Evolutionary conservation across 2,888 invertebrate genomes (phyloP).

Genomic region (Cosmia pyralina): DNA sequence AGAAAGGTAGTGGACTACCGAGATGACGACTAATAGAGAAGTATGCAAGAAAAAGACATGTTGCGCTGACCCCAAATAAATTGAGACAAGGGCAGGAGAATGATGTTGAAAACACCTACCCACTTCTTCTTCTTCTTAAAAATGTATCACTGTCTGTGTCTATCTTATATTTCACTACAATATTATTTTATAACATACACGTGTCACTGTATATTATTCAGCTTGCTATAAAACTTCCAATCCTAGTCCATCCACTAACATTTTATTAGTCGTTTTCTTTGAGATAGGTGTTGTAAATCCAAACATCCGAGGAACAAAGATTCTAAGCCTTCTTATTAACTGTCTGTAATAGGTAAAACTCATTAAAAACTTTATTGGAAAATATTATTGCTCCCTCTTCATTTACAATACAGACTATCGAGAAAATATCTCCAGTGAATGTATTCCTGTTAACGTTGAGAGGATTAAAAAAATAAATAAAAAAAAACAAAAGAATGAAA

Average conservation of each 20-base stretch:
- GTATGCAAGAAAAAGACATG: too few species aligned
- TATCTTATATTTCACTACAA: not conserved
- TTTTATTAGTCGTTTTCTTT: conserved; percentile 1
- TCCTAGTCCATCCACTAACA: not conserved
- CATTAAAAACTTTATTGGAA: conserved; percentile 4
- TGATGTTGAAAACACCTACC: not conserved
- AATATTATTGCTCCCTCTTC: not conserved
- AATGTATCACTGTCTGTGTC: not conserved
- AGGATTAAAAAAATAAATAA: not conserved
- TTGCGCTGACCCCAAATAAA: too few species aligned
- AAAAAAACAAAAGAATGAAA: not conserved
- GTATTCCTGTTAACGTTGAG: not conserved
- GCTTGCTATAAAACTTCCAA: conserved; percentile 12
- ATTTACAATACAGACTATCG: not conserved
- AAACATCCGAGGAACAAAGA: not conserved
- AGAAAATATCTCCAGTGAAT: not conserved
- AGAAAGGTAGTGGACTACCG: too few species aligned
- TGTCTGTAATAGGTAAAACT: not conserved
- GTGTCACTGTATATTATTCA: conserved; percentile 7
- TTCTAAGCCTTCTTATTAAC: not conserved
- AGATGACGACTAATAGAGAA: too few species aligned
- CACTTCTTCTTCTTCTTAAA: not conserved
- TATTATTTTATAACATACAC: not conserved
- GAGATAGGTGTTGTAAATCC: not conserved
- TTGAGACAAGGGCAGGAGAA: too few species aligned